Percentiles rank a stretch among this genome's conserved stretches.
Evolutionary conservation across 2,113 vertebrate species (phyloP).

Genomic region (Xiphophorus maculatus): DNA sequence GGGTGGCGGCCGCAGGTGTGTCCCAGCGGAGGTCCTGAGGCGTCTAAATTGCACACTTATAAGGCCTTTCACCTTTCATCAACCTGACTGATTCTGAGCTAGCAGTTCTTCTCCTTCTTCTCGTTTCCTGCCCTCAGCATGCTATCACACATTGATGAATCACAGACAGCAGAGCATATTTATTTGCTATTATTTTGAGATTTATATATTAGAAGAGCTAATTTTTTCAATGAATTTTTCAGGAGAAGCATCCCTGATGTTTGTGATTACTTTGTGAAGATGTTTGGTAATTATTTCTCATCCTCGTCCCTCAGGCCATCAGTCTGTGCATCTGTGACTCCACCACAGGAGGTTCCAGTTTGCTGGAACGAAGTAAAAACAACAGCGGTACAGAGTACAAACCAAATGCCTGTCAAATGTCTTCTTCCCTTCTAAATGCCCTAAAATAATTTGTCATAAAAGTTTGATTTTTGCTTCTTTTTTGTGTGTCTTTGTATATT

Average conservation of each 20-base stretch:
- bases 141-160: not conserved
- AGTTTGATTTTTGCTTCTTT: too few relatives aligned
- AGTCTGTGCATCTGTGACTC: constrained; percentile 4
- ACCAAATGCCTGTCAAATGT: not conserved
- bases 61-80: constrained; percentile 8
- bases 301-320: not conserved
- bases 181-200: not conserved
- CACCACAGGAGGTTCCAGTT: not conserved
- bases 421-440: too few relatives aligned
- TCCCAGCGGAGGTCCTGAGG: constrained; percentile 7
- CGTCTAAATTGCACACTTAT: constrained; percentile 31
- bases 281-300: not conserved
- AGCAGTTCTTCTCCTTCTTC: not conserved
- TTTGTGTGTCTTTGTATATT: too few relatives aligned
- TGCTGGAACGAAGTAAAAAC: not conserved
- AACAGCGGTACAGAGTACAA: not conserved
- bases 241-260: not conserved
- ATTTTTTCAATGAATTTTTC: not conserved
- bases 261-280: constrained; percentile 6
- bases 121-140: not conserved
- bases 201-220: not conserved
- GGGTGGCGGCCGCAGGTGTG: not conserved
- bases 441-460: too few relatives aligned
- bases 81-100: constrained; percentile 21
- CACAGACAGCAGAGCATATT: not conserved